Evolutionary conservation across 2,113 vertebrate species (phyloP).

Genomic region (Hydropotes inermis): DNA sequence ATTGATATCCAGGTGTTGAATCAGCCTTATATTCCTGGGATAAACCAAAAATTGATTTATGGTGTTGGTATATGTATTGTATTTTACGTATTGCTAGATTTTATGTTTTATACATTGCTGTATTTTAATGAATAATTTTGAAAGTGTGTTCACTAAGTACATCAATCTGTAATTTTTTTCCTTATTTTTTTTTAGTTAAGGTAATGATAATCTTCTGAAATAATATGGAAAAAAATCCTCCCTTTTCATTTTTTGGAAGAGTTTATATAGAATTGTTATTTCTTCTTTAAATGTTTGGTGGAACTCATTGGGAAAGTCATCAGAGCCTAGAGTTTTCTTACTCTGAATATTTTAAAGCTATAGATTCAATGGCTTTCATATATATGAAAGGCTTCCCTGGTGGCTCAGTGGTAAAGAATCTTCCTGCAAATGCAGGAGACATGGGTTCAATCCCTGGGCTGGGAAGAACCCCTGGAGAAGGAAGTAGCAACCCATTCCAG

Average conservation of each 20-base stretch:
- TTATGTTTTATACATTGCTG: background rate
- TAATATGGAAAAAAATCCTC: background rate
- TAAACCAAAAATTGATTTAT: background rate
- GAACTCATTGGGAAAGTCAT: background rate
- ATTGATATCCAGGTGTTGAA: background rate
- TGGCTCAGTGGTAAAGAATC: background rate
- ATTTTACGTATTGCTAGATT: background rate
- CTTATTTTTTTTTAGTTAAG: background rate
- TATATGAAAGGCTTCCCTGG: background rate
- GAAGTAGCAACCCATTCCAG: background rate
- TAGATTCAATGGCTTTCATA: background rate
- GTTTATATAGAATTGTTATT: background rate
- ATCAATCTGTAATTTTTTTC: background rate
- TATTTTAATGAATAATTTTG: background rate
- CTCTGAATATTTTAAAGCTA: background rate
- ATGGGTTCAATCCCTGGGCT: background rate
- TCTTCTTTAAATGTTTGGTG: background rate
- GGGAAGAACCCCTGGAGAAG: background rate
- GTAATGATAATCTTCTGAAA: background rate
- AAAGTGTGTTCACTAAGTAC: background rate
- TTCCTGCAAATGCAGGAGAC: background rate
- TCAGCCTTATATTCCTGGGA: background rate
- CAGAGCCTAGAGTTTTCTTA: background rate
- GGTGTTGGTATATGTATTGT: background rate
- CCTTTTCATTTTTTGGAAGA: background rate